Conservation (phyloP, 2,797 vertebrate genomes). For the Scarus forsteni region DNA sequence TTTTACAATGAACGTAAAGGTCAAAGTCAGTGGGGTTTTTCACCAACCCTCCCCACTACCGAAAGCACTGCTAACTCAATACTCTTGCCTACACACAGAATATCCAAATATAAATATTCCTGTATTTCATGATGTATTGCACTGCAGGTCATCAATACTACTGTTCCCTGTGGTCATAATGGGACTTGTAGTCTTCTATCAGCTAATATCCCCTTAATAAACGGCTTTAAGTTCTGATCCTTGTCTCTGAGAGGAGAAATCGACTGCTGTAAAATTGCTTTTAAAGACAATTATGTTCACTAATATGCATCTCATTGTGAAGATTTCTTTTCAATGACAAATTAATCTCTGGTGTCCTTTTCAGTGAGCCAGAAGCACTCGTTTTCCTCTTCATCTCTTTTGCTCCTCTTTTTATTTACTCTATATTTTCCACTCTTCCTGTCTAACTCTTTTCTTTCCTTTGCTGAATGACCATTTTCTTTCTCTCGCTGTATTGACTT, state of each 20-base stretch:
- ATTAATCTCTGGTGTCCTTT: slow-evolving; percentile 67
- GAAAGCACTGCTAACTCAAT: neutral
- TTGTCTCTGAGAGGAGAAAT: slow-evolving; percentile 62
- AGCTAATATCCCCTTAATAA: slow-evolving; percentile 62
- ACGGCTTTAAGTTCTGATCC: slow-evolving; percentile 62
- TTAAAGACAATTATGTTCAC: slow-evolving; percentile 73
- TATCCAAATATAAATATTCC: slow-evolving; percentile 3
- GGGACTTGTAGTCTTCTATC: slow-evolving; percentile 29
- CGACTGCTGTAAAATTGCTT: slow-evolving; percentile 67
- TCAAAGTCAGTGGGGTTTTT: slow-evolving; percentile 18
- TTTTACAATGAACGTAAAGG: slow-evolving; percentile 14
- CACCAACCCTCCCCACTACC: slow-evolving; percentile 2
- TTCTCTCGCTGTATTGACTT: slow-evolving; percentile 45
- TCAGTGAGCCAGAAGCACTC: slow-evolving; percentile 48
- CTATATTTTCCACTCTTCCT: slow-evolving; percentile 13
- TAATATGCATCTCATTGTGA: slow-evolving; percentile 67
- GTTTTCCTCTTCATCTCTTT: slow-evolving; percentile 19
- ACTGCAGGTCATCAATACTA: slow-evolving; percentile 6
- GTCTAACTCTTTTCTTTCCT: slow-evolving; percentile 42
- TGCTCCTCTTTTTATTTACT: neutral
- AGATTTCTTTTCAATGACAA: slow-evolving; percentile 57
- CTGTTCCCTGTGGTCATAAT: slow-evolving; percentile 17
- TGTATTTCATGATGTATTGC: slow-evolving; percentile 10
- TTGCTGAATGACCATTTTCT: slow-evolving; percentile 54
- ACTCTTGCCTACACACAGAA: neutral